phyloP scores from a whole-genome alignment of 2,113 vertebrate genomes.

The Dermatemys mawii region DNA sequence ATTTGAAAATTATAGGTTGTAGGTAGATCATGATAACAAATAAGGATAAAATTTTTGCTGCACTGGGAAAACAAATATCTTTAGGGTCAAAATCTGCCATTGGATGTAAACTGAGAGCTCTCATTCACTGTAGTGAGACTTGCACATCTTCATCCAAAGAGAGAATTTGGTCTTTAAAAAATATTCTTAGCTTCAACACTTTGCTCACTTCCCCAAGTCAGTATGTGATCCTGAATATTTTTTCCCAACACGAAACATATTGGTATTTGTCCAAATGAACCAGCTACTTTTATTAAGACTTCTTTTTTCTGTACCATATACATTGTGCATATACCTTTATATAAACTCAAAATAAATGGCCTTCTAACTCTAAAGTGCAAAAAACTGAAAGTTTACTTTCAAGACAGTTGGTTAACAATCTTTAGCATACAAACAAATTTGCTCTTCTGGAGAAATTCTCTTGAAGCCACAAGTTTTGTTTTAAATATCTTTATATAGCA shows the following conservation, averaged over 20 bases:
- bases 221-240: background rate
- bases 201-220: background rate
- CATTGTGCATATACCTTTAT: background rate
- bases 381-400: background rate
- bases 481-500: background rate
- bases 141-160: background rate
- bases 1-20: background rate
- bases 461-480: background rate
- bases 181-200: background rate
- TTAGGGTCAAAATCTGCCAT: background rate
- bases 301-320: background rate
- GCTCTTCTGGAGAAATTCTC: background rate
- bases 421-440: conserved; percentile 15
- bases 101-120: background rate
- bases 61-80: background rate
- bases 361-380: background rate
- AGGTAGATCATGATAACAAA: background rate
- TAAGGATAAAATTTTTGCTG: background rate
- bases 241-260: background rate
- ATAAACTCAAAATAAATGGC: background rate
- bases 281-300: background rate
- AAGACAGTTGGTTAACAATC: background rate
- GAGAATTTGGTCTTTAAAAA: background rate
- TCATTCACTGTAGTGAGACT: background rate
- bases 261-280: background rate